Evolutionary conservation across 1,140 invertebrate genomes (phyloP).

Genomic region (Zaprionus ghesquierei): DNA sequence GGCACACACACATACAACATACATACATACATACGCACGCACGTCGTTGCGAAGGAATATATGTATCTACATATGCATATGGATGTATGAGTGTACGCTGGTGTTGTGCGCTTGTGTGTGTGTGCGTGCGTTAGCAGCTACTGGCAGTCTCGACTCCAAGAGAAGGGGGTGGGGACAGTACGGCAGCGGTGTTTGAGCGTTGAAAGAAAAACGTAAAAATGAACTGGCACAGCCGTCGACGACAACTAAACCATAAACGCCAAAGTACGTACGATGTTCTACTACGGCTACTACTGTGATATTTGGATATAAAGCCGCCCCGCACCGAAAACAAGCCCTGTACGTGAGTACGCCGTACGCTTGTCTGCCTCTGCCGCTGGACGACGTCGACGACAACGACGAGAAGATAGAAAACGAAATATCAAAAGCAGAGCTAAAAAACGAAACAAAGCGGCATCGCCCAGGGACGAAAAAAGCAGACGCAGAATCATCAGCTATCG

Average conservation of each 20-base stretch:
- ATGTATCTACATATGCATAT: constrained; percentile 58
- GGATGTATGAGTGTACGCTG: constrained; percentile 38
- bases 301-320: constrained; percentile 63
- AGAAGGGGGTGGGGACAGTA: constrained; percentile 9
- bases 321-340: constrained; percentile 41
- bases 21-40: constrained; percentile 58
- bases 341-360: constrained; percentile 7
- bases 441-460: constrained; percentile 63
- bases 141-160: constrained; percentile 46
- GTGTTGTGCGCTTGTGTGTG: constrained; percentile 40
- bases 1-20: constrained; percentile 54
- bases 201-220: constrained; percentile 65
- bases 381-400: constrained; percentile 18
- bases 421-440: constrained; percentile 39
- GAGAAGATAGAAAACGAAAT: constrained; percentile 38
- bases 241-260: constrained; percentile 27
- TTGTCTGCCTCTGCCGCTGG: constrained; percentile 40
- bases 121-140: constrained; percentile 61
- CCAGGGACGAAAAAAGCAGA: constrained; percentile 44
- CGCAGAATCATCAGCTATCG: constrained; percentile 2
- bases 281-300: constrained; percentile 58
- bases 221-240: constrained; percentile 54
- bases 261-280: constrained; percentile 50
- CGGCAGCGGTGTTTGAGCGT: constrained; percentile 53
- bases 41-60: constrained; percentile 66